Base-by-base conservation (phyloP, 2,888 invertebrate species). In the Polydrusus cervinus region DNA sequence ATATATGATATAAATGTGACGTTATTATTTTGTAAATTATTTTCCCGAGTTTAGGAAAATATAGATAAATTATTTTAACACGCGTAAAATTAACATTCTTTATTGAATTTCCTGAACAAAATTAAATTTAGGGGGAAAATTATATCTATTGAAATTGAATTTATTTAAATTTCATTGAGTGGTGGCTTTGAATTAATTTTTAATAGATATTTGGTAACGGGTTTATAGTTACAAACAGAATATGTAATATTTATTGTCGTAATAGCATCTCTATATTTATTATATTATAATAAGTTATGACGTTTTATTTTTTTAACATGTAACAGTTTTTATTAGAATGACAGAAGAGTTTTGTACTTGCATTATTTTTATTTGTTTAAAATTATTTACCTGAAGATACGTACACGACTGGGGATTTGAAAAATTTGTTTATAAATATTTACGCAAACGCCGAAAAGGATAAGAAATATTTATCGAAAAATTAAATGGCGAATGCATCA, bases 51-150 rank as follows among this genome's bases (percentile, higher is more conserved):
- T 53, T 53, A 53, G 53, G 53, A 53, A 25, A 53, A 20, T 53
- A 53, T 53, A 13, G 25, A 25, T 25, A 53, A 53, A 53, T 53
- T 53, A 25, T 49, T 3, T 18, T 49, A 18, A 18, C 49, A 18
- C 1, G 53, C 53, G 53, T 53, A 53, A 53, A 53, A 53, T 53
- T 53, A 53, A 53, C 25, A 53, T 53, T 53, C 53, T 53, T 53
- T 53, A 53, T 53, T 53, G 53, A 53, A 53, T 53, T 53, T 53
- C 53, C 20, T 53, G 25, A 53, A 25, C 53, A 53, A 53, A 25
- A 11, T 25, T 25, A 20, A 53, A 53, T 53, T 53, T 53, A 14
- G 3, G 10, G 13, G 20, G 53, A 13, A 53, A 53, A 53, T 25
- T 53, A 8, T 53, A 20, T 53, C 20, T 20, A 53, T 53, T 53